Evolutionary conservation across 1,140 invertebrate species (phyloP).

Genomic region (Anthonomus grandis): DNA sequence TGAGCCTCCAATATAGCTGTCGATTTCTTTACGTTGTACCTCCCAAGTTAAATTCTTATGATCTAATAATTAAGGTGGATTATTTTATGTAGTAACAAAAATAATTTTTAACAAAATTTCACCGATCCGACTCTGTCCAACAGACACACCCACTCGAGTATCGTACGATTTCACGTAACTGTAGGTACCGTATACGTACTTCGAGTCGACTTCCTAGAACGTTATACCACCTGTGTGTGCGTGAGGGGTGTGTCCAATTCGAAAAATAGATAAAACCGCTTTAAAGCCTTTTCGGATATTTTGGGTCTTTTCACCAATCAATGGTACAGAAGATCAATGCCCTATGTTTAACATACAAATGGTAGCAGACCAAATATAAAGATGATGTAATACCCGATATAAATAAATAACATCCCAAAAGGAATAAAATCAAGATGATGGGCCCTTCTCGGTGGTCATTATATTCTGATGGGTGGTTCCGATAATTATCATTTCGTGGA

Average conservation of each 20-base stretch:
- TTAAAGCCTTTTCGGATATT: not conserved
- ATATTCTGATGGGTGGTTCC: no score
- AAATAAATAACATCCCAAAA: no score
- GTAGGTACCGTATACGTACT: slow-evolving; percentile 3
- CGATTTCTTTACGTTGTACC: no score
- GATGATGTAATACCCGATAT: not conserved
- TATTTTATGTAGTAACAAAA: no score
- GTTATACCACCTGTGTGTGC: not conserved
- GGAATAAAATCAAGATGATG: no score
- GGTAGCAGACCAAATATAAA: not conserved
- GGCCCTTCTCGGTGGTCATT: no score
- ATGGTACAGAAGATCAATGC: not conserved
- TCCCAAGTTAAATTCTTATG: no score
- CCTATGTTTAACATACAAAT: not conserved
- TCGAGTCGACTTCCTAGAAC: not conserved
- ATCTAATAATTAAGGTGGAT: no score
- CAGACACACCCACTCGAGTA: not conserved
- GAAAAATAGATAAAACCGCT: slow-evolving; percentile 1
- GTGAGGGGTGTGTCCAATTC: not conserved
- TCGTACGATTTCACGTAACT: slow-evolving; percentile 5
- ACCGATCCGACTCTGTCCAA: not conserved
- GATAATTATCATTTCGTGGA: no score
- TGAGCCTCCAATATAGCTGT: no score
- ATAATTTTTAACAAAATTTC: no score
- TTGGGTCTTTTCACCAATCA: not conserved